Base-by-base conservation (phyloP, 2,113 vertebrate genomes). In the Caretta caretta region DNA sequence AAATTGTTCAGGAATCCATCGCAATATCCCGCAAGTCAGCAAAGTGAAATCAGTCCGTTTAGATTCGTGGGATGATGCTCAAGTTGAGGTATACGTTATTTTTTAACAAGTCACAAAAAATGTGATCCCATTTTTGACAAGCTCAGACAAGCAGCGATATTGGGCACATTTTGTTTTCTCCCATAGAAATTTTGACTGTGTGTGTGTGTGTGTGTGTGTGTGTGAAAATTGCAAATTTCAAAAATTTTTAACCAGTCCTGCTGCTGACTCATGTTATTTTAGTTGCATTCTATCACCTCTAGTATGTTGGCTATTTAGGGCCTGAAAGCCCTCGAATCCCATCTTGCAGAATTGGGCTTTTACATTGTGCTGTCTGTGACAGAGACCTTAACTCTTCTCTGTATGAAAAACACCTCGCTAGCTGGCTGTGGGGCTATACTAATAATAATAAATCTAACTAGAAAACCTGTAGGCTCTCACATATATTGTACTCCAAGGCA, bases 1-100 rank as follows among this genome's bases (percentile, higher is more conserved):
- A 98, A 99, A 98, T 82, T 99, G 99, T 95, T 99, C 99, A 0
- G 99, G 99, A 76, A 99, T 99, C 94, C 99, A 99, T 94, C 99
- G 99, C 56, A 99, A 97, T 92, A 99, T 99, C 59, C 99, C 99
- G 12, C 99, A 99, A 90, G 98, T 99, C 98, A 99, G 99, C 98
- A 98, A 98, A 92, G 99, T 99, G 93, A 99, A 99, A 97, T 99
- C 99, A 0, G 97, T 99, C 56, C 98, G 98, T 53, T 95, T 99
- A 98, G 99, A 99, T 6, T 96, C 99, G 69, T 99, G 99, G 99
- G 99, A 99, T 1, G 98, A 98, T 72, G 97, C 98, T 20, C 99
- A 99, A 85, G 98, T 99, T 94, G 99, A 99, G 99, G 99, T 99
- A 98, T 59, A 29, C 27, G 12, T 59, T 59, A 12, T 59, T 59